These are phyloP conservation scores for Ctenopoma kingsleyae DNA, from an alignment of 2,797 vertebrate genomes.

Conservation along the genomic window DNA sequence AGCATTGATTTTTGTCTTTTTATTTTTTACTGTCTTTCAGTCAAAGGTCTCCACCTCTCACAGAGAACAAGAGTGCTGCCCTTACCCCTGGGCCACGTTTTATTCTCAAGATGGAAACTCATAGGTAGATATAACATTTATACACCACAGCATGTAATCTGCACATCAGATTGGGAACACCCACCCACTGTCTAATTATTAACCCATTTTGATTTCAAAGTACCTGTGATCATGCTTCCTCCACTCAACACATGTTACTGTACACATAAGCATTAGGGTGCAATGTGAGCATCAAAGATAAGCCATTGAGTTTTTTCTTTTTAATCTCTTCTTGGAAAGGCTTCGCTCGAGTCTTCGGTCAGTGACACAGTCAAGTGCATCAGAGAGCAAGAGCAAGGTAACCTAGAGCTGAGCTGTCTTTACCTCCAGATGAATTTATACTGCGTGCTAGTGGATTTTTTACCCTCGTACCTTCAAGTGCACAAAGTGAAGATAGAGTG, in stretches of 20 bases:
- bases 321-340: constrained; percentile 4
- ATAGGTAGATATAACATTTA: neutral
- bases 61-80: constrained; percentile 30
- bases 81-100: neutral
- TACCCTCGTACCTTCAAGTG: constrained; percentile 5
- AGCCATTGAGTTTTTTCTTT: constrained; percentile 5
- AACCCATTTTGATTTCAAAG: constrained; percentile 32
- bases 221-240: neutral
- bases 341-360: constrained; percentile 25
- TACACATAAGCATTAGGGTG: neutral
- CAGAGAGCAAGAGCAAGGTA: constrained; percentile 18
- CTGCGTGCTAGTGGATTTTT: neutral
- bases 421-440: constrained; percentile 5
- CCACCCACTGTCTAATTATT: constrained; percentile 27
- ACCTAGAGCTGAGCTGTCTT: constrained; percentile 22
- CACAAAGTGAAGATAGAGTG: neutral
- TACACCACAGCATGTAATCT: neutral
- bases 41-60: constrained; percentile 27
- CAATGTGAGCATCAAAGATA: constrained; percentile 12
- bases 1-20: constrained; percentile 46
- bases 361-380: constrained; percentile 29
- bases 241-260: neutral
- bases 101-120: constrained; percentile 26
- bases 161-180: neutral
- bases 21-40: constrained; percentile 6